Percentiles rank a stretch among this genome's conserved stretches.
phyloP scores from a whole-genome alignment of 1,140 invertebrate species.

The Plodia interpunctella region DNA sequence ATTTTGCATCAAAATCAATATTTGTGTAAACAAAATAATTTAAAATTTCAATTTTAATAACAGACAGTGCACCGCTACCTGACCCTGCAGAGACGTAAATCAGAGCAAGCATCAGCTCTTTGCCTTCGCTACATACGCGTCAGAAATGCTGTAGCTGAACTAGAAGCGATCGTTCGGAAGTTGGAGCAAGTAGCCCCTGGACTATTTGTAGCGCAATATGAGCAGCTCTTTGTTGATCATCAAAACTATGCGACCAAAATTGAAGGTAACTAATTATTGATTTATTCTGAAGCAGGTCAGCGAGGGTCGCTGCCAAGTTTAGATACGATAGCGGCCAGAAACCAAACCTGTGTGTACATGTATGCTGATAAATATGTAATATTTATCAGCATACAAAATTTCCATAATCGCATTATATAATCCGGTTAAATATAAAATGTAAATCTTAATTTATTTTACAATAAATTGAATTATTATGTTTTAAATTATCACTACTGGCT shows the following conservation, averaged over 20 bases:
- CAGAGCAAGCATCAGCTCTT: slow-evolving; percentile 49
- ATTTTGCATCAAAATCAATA: background rate
- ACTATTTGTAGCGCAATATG: slow-evolving; percentile 63
- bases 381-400: too few relatives aligned
- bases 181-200: slow-evolving; percentile 62
- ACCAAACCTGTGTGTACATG: too few relatives aligned
- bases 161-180: slow-evolving; percentile 51
- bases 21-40: background rate
- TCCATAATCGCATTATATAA: too few relatives aligned
- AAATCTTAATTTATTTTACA: too few relatives aligned
- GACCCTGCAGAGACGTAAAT: slow-evolving; percentile 48
- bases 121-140: slow-evolving; percentile 57
- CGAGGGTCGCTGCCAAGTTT: too few relatives aligned
- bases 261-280: slow-evolving; percentile 48
- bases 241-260: slow-evolving; percentile 64
- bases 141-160: slow-evolving; percentile 54
- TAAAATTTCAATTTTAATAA: background rate
- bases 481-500: too few relatives aligned
- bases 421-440: too few relatives aligned
- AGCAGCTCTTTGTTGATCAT: slow-evolving; percentile 59
- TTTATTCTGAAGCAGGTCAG: background rate
- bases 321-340: too few relatives aligned
- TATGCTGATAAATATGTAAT: too few relatives aligned
- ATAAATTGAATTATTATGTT: too few relatives aligned
- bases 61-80: slow-evolving; percentile 58